Evolutionary conservation across 2,113 vertebrate species (phyloP).

Genomic region (Ascaphus truei): DNA sequence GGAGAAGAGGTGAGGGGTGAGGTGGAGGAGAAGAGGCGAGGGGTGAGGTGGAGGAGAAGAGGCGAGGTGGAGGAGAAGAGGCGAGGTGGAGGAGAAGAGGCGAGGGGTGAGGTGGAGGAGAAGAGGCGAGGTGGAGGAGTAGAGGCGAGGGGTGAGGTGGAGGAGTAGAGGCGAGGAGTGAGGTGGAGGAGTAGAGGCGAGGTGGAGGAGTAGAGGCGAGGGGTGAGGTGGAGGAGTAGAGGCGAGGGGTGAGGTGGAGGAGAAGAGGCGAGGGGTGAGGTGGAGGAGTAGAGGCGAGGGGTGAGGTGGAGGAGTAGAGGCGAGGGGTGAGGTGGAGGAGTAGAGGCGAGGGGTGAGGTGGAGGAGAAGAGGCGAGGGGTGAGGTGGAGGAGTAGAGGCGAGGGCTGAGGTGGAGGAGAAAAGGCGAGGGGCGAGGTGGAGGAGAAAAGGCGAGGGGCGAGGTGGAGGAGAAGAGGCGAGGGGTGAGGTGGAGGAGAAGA

Average conservation of each 20-base stretch:
- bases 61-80: not conserved
- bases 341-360: not conserved
- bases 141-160: not conserved
- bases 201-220: no score
- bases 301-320: no score
- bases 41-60: not conserved
- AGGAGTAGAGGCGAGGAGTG: not conserved
- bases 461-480: not conserved
- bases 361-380: not conserved
- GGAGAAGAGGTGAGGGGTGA: not conserved
- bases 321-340: no score
- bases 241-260: not conserved
- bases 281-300: not conserved
- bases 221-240: no score
- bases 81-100: no score
- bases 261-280: not conserved
- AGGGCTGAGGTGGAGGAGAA: no score
- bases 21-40: no score
- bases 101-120: no score
- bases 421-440: no score
- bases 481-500: not conserved
- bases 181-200: not conserved
- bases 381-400: not conserved
- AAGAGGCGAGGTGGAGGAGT: no score
- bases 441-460: not conserved